A percentile compares a stretch with the other conserved stretches of the same genome.
These are phyloP conservation scores for Colostygia pectinataria DNA, from an alignment of 2,888 invertebrate genomes.

Conservation along the genomic window DNA sequence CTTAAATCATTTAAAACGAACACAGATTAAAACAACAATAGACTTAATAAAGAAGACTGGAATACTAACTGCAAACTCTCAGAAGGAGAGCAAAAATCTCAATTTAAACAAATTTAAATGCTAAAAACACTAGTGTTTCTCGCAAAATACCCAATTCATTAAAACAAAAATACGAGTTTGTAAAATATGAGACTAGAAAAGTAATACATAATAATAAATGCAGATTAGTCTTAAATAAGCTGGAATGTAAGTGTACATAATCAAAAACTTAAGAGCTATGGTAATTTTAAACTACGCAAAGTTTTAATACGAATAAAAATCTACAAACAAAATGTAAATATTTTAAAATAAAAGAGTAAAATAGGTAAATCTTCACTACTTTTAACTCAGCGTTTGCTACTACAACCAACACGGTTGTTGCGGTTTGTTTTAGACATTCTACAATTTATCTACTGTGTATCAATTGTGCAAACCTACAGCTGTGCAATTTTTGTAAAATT, in stretches of 20 bases:
- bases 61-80: not conserved
- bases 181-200: conserved; percentile 24
- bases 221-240: conserved; percentile 21
- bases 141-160: too few relatives aligned
- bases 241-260: conserved; percentile 29
- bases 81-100: not conserved
- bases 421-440: too few relatives aligned
- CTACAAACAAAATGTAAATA: not conserved
- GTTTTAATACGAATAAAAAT: not conserved
- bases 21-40: not conserved
- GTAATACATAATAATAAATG: conserved; percentile 25
- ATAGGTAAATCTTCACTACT: not conserved
- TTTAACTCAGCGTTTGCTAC: not conserved
- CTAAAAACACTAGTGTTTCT: too few relatives aligned
- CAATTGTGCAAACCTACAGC: conserved; percentile 4
- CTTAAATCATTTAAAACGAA: not conserved
- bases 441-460: conserved; percentile 1
- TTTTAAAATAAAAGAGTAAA: not conserved
- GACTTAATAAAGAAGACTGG: not conserved
- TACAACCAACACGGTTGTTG: not conserved
- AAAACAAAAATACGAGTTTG: not conserved
- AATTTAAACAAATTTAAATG: not conserved
- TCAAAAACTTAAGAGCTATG: conserved; percentile 2
- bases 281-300: conserved; percentile 2
- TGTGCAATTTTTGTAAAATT: too few relatives aligned